A percentile compares a stretch with the other conserved stretches of the same genome.
These are phyloP conservation scores for Anastrepha obliqua DNA, from an alignment of 1,140 invertebrate genomes.

Conservation along the genomic window DNA sequence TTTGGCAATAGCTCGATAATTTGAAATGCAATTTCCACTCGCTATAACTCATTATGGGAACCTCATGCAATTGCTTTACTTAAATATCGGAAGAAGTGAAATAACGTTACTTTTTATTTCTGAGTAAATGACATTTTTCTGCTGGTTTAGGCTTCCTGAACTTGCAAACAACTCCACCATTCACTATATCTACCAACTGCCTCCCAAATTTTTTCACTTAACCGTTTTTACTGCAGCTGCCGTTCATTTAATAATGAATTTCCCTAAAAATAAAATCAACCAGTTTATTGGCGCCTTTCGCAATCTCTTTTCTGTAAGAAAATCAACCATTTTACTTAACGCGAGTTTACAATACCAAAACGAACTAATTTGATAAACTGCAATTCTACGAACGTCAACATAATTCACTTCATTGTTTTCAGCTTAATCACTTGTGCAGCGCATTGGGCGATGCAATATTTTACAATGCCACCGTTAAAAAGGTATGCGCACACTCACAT, in stretches of 20 bases:
- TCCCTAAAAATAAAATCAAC: constrained; percentile 39
- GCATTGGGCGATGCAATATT: constrained; percentile 20
- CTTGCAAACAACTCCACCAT: too few relatives aligned
- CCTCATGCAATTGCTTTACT: too few relatives aligned
- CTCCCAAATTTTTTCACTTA: too few relatives aligned
- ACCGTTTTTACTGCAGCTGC: background rate
- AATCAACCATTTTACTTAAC: background rate
- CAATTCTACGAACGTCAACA: constrained; percentile 50
- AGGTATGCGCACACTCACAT: background rate
- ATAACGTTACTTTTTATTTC: too few relatives aligned
- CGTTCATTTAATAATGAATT: background rate
- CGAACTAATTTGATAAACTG: constrained; percentile 45
- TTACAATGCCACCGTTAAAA: constrained; percentile 14
- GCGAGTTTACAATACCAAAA: background rate
- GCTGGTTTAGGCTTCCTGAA: too few relatives aligned
- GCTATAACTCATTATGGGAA: too few relatives aligned
- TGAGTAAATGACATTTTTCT: too few relatives aligned
- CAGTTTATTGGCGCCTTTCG: constrained; percentile 34
- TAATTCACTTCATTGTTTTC: constrained; percentile 54
- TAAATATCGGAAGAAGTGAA: too few relatives aligned
- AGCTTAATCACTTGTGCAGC: constrained; percentile 40
- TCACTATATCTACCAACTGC: too few relatives aligned
- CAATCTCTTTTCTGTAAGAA: background rate
- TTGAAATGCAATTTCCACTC: too few relatives aligned
- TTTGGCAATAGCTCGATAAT: too few relatives aligned